Conservation (phyloP, 2,113 vertebrate genomes). For the Xenopus tropicalis region DNA sequence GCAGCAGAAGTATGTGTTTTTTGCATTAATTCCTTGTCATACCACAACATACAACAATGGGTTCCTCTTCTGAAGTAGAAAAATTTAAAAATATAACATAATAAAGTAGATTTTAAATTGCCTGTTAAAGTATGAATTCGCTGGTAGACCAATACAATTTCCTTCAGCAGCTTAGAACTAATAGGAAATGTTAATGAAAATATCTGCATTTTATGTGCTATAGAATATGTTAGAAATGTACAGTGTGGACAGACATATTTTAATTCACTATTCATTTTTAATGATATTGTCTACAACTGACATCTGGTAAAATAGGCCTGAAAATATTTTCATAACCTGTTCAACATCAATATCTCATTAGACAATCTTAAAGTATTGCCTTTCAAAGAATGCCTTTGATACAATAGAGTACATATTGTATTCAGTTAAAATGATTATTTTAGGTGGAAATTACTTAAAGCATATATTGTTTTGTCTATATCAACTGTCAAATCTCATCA, state of each 20-base stretch:
- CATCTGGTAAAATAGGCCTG: not conserved
- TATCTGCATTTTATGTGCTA: not conserved
- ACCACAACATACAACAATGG: no score
- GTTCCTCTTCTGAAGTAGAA: no score
- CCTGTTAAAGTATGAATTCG: no score
- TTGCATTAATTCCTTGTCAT: no score
- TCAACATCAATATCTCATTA: not conserved
- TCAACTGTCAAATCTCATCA: not conserved
- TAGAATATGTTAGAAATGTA: not conserved
- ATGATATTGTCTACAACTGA: not conserved
- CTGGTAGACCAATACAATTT: no score
- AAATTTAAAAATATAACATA: no score
- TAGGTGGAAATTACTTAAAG: not conserved
- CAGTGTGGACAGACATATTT: not conserved
- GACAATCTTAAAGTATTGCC: not conserved
- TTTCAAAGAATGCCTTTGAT: not conserved
- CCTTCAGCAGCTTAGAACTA: no score
- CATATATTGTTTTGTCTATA: not conserved
- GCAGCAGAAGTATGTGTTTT: no score
- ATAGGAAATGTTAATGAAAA: no score
- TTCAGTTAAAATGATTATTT: not conserved
- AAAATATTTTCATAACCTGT: not conserved
- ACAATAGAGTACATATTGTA: not conserved
- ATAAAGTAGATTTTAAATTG: no score
- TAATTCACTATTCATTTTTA: slow-evolving; percentile 5